Evolutionary conservation across 2,797 vertebrate species (phyloP).

Genomic region (Limnodromus scolopaceus): DNA sequence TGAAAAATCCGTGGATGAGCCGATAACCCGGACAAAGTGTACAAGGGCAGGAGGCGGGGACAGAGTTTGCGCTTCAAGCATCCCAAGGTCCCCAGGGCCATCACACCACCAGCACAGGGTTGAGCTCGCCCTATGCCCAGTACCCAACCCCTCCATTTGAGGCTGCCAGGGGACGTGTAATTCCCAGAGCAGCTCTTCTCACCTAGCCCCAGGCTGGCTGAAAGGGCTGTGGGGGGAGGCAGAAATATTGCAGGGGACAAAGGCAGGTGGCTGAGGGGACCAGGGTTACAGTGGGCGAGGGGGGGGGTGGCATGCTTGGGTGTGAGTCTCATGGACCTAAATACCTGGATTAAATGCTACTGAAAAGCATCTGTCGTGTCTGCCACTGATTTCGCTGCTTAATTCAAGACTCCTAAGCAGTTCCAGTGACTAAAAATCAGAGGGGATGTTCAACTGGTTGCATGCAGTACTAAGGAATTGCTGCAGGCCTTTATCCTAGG

Average conservation of each 20-base stretch:
- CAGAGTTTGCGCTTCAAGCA: not conserved
- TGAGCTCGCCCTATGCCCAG: not conserved
- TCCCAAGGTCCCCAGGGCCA: not conserved
- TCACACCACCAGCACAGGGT: accelerated
- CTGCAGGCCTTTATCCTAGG: not conserved
- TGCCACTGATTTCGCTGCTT: not conserved
- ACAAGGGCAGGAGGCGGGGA: not conserved
- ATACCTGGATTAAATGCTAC: not conserved
- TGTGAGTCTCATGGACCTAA: not conserved
- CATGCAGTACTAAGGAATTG: not conserved
- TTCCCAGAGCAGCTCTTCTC: not conserved
- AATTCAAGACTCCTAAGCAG: not conserved
- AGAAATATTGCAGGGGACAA: not conserved
- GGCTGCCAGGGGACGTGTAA: not conserved
- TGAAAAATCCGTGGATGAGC: not conserved
- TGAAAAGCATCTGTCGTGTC: not conserved
- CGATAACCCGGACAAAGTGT: not conserved
- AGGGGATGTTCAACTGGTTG: not conserved
- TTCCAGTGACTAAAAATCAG: not conserved
- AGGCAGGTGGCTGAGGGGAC: not conserved
- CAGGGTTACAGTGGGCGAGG: not conserved
- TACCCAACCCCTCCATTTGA: not conserved
- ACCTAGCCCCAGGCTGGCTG: not conserved
- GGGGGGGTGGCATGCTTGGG: not conserved
- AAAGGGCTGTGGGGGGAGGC: not conserved